Conservation (phyloP, 2,888 invertebrate genomes). For the Leucophenga montana region DNA sequence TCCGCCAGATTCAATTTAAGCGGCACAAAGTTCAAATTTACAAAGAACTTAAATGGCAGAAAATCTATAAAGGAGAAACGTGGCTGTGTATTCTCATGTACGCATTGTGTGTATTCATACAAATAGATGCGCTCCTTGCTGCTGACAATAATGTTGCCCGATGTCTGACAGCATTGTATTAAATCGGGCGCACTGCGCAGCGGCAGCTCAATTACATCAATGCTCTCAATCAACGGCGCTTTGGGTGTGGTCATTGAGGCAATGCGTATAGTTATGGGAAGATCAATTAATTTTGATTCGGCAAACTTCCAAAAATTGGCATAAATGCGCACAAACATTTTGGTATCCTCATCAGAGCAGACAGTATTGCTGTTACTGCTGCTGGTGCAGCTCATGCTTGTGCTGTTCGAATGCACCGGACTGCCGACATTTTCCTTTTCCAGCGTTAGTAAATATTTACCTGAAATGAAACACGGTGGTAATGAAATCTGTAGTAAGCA, state of each 20-base stretch:
- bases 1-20: slow-evolving; percentile 78
- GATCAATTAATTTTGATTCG: slow-evolving; percentile 73
- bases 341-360: slow-evolving; percentile 70
- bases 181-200: slow-evolving; percentile 76
- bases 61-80: slow-evolving; percentile 80
- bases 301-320: slow-evolving; percentile 79
- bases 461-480: slow-evolving; percentile 42
- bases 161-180: slow-evolving; percentile 77
- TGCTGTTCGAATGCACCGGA: slow-evolving; percentile 65
- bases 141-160: slow-evolving; percentile 70
- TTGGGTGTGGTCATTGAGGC: slow-evolving; percentile 84
- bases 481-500: no score
- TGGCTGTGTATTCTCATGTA: slow-evolving; percentile 79
- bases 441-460: slow-evolving; percentile 68
- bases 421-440: slow-evolving; percentile 70
- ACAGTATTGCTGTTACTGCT: slow-evolving; percentile 69
- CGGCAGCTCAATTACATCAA: slow-evolving; percentile 85
- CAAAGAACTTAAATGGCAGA: slow-evolving; percentile 78
- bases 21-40: slow-evolving; percentile 79
- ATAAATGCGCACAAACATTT: slow-evolving; percentile 79
- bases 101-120: slow-evolving; percentile 79
- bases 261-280: slow-evolving; percentile 76
- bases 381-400: slow-evolving; percentile 68
- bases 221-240: slow-evolving; percentile 77
- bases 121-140: slow-evolving; percentile 72